Evolutionary conservation across 2,888 invertebrate genomes (phyloP), one percentile per base, ranked within the genome.

Genomic region (Arenicola marina): DNA sequence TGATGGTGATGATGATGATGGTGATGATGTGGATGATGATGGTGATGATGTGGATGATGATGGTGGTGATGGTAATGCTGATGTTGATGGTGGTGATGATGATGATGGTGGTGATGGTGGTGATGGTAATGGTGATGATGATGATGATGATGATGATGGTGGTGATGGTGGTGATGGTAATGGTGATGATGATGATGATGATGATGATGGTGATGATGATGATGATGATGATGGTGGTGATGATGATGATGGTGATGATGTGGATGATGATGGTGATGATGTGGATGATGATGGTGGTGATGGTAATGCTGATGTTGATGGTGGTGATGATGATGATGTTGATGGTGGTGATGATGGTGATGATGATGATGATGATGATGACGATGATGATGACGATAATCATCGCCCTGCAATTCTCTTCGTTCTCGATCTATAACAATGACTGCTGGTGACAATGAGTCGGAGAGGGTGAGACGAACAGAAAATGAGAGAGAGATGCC

Each of bases 171-270:
- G 29, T 54, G 54, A 24, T 54, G 54, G 31, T 54, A 2, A 32
- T 31, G 55, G 3, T 33, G 32, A 55, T 55, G 34, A 34, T 55
- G 34, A n/a, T n/a, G 15, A 55, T 55, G 55, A 55, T 33, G 55
- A 34, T 55, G 55, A 21, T 55, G 55, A 34, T 55, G 34, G n/a
- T 33, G 34, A 15, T 55, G 18, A 15, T 11, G 4, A 34, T 33
- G 26, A 15, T 76, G 0, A 55, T 76, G 3, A 75, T 61, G 74
- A 73, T 29, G 75, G 69, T 38, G 11, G 43, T 38, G n/a, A n/a
- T 38, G 43, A 38, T 38, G 43, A 15, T 38, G 43, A n/a, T 38
- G 11, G 43, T 38, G 11, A n/a, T n/a, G n/a, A n/a, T n/a, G n/a
- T n/a, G n/a, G n/a, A n/a, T n/a, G n/a, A n/a, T n/a, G n/a, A n/a